These are phyloP conservation scores for Cordilura impudica DNA, from an alignment of 2,888 invertebrate genomes.

Conservation along the genomic window DNA sequence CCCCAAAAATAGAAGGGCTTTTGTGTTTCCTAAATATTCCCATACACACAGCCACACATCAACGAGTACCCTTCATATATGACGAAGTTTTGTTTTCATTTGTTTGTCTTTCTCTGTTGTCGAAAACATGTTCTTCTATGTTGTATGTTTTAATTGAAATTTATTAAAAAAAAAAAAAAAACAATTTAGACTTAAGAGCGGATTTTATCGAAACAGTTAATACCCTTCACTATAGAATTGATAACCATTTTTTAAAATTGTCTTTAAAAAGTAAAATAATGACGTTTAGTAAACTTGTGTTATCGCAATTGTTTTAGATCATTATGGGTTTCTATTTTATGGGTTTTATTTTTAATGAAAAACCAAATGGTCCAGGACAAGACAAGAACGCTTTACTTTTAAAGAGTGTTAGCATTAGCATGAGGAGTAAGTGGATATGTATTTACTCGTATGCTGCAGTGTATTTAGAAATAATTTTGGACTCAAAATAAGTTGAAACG, in stretches of 20 bases:
- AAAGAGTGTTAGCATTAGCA: background rate
- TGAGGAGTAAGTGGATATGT: conserved; percentile 7
- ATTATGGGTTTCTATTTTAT: too few relatives aligned
- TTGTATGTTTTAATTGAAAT: conserved; percentile 58
- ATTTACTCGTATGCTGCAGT: background rate
- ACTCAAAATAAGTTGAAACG: conserved; percentile 50
- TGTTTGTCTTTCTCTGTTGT: conserved; percentile 5
- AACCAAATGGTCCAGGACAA: too few relatives aligned
- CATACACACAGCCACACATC: background rate
- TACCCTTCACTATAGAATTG: too few relatives aligned
- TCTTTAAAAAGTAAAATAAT: too few relatives aligned
- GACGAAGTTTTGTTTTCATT: background rate
- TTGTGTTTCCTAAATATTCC: background rate
- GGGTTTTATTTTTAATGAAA: too few relatives aligned
- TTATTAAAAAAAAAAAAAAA: conserved; percentile 59
- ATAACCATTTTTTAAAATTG: too few relatives aligned
- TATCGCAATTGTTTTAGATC: too few relatives aligned
- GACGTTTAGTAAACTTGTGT: too few relatives aligned
- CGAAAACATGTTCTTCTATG: conserved; percentile 27
- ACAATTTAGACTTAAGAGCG: too few relatives aligned
- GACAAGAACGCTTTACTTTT: conserved; percentile 52
- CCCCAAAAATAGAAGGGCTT: background rate
- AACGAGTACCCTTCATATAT: background rate
- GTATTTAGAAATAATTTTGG: conserved; percentile 20
- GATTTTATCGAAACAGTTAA: too few relatives aligned